Evolutionary conservation across 2,113 vertebrate genomes (phyloP).

Genomic region (Leptosomus discolor): DNA sequence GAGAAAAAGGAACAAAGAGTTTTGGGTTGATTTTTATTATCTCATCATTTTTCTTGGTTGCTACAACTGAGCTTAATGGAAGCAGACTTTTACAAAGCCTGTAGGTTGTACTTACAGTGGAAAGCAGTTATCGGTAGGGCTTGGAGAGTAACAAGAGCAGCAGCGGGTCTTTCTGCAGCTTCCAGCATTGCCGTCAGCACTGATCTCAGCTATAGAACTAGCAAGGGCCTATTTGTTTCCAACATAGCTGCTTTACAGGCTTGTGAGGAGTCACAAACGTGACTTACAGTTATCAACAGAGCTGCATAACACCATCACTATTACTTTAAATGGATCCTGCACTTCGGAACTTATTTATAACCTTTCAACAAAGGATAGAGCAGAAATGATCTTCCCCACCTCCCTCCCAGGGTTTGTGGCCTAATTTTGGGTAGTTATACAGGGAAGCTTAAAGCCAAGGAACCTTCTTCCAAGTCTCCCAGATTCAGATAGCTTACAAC

Average conservation of each 20-base stretch:
- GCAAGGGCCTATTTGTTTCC: neutral
- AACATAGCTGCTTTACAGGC: neutral
- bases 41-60: neutral
- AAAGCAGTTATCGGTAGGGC: neutral
- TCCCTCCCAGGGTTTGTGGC: accelerated
- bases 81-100: neutral
- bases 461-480: neutral
- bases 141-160: neutral
- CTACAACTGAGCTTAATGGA: neutral
- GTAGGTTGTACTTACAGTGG: neutral
- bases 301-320: neutral
- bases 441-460: neutral
- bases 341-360: neutral
- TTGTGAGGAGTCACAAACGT: neutral
- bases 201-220: neutral
- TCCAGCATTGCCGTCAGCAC: neutral
- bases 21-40: neutral
- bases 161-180: neutral
- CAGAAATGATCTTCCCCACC: neutral
- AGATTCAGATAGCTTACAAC: neutral
- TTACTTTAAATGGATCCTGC: neutral
- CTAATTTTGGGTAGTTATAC: neutral
- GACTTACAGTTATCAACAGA: neutral
- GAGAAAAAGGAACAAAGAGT: neutral
- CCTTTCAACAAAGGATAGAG: neutral